Evolutionary conservation across 1,140 invertebrate genomes (phyloP).

Genomic region (Hesperophylax magnus): DNA sequence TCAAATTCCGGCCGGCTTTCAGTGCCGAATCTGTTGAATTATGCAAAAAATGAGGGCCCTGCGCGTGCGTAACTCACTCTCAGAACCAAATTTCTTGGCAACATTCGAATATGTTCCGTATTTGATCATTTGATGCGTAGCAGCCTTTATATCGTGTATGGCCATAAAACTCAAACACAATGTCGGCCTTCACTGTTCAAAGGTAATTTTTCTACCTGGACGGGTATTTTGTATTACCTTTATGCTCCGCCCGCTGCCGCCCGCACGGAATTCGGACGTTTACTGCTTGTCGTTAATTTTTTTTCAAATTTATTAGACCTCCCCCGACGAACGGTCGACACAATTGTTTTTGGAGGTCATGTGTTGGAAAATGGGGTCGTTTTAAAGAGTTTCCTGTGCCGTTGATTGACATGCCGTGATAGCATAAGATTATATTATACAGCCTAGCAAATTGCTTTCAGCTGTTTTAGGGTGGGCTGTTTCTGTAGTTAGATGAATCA

Average conservation of each 20-base stretch:
- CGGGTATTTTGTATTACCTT: slow-evolving; percentile 16
- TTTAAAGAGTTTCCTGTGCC: no score
- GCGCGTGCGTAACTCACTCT: slow-evolving; percentile 30
- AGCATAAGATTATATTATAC: background rate
- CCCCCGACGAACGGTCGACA: background rate
- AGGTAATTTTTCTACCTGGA: slow-evolving; percentile 33
- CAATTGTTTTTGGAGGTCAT: slow-evolving; percentile 13
- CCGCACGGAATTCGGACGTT: slow-evolving; percentile 19
- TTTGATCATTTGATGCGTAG: slow-evolving; percentile 47
- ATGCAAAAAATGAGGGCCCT: slow-evolving; percentile 52
- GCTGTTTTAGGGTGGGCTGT: background rate
- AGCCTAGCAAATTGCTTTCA: background rate
- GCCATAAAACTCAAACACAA: slow-evolving; percentile 12
- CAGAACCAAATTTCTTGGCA: slow-evolving; percentile 11
- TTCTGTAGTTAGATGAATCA: background rate
- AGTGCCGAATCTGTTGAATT: slow-evolving; percentile 55
- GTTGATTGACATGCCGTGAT: background rate
- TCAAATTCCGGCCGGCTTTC: slow-evolving; percentile 42
- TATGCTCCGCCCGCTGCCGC: slow-evolving; percentile 2
- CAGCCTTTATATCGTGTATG: slow-evolving; percentile 19
- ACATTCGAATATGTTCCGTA: slow-evolving; percentile 27
- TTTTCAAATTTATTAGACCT: slow-evolving; percentile 17
- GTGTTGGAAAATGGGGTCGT: no score
- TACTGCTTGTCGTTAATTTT: slow-evolving; percentile 33
- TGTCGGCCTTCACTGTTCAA: slow-evolving; percentile 6